Evolutionary conservation across 2,113 vertebrate genomes (phyloP).

Genomic region (Catharus minimus): DNA sequence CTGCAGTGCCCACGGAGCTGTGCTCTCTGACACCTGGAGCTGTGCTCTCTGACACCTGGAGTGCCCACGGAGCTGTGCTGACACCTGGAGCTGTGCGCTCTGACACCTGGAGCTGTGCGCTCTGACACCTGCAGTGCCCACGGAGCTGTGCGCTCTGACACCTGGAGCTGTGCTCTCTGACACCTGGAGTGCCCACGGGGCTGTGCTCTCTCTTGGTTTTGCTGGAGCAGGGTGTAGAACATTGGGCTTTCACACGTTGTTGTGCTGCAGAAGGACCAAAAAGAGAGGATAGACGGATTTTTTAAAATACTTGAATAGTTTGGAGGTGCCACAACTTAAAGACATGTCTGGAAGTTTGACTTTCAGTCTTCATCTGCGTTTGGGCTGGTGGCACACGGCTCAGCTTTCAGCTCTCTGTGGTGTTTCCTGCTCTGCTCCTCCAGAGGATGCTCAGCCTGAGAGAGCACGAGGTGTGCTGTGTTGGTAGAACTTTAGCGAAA

Average conservation of each 20-base stretch:
- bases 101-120: too few species aligned
- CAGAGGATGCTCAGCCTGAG: neutral
- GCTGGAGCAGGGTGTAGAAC: rapidly evolving
- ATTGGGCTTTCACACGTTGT: neutral
- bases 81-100: too few species aligned
- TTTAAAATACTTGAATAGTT: neutral
- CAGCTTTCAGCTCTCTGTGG: neutral
- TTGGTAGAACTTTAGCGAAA: neutral
- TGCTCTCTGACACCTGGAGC: too few species aligned
- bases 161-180: too few species aligned
- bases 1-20: too few species aligned
- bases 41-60: too few species aligned
- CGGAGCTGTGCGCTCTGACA: too few species aligned
- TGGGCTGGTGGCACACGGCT: neutral
- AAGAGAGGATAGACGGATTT: neutral
- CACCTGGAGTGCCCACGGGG: too few species aligned
- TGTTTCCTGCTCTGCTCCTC: neutral
- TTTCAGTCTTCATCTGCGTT: neutral
- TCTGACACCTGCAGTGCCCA: too few species aligned
- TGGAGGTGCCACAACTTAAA: neutral
- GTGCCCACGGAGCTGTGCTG: too few species aligned
- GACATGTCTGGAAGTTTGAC: neutral
- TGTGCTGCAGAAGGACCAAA: neutral
- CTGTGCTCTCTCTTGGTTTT: too few species aligned
- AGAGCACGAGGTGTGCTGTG: rapidly evolving